Evolutionary conservation across 1,140 invertebrate species (phyloP).

Genomic region (Agrypnia vestita): DNA sequence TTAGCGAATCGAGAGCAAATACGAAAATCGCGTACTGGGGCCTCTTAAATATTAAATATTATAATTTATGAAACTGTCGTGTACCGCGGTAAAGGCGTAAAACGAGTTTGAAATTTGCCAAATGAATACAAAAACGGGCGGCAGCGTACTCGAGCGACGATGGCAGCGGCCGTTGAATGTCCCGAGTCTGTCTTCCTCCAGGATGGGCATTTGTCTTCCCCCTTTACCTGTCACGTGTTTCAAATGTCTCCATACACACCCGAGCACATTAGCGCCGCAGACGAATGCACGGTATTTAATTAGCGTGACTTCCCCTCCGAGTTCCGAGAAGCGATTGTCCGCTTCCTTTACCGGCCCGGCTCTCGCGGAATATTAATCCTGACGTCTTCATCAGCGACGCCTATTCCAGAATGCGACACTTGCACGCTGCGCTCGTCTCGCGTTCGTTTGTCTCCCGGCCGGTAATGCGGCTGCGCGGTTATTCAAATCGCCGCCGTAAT

Average conservation of each 20-base stretch:
- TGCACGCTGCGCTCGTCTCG: background rate
- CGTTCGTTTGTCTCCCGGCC: background rate
- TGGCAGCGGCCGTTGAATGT: too few species aligned
- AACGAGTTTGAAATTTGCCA: too few species aligned
- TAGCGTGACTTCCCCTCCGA: conserved; percentile 10
- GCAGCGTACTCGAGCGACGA: too few species aligned
- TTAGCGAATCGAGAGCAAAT: too few species aligned
- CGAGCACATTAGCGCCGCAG: background rate
- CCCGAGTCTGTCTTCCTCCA: too few species aligned
- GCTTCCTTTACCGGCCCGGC: conserved; percentile 5
- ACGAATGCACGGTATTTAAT: conserved; percentile 2
- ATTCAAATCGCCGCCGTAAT: conserved; percentile 8
- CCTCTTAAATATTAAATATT: too few species aligned
- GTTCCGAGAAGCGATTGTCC: conserved; percentile 30
- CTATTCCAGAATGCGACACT: background rate
- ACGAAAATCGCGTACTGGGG: too few species aligned
- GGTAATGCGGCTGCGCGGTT: background rate
- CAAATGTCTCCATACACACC: background rate
- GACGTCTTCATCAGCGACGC: background rate
- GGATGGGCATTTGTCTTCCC: too few species aligned
- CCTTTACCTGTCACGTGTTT: too few species aligned
- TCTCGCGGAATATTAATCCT: conserved; percentile 19
- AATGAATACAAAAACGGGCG: too few species aligned
- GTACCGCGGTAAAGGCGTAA: too few species aligned
- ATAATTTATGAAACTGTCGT: too few species aligned